Evolutionary conservation across 1,140 invertebrate species (phyloP), one percentile per base, ranked within the genome.

Genomic region (Bombus pascuorum): DNA sequence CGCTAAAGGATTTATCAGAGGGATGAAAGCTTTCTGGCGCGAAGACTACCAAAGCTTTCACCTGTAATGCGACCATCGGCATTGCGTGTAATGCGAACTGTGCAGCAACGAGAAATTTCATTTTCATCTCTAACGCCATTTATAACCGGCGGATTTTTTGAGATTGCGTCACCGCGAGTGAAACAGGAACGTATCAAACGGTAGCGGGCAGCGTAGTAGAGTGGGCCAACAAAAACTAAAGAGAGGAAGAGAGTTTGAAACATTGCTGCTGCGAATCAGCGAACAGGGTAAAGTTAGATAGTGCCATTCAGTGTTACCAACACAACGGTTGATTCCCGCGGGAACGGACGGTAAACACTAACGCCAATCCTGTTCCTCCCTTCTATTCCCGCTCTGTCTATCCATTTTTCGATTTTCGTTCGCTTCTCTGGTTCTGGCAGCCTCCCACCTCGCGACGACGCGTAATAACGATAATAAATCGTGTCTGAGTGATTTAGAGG

Each of bases 401-500:
- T 81, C 72, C 62, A n/a, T 86, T 53, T 76, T 73, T 68, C 86
- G 65, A 77, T 85, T 79, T 76, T 81, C 70, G 34, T 62, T 25
- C 83, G 81, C 65, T 79, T 72, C 76, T 86, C 85, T 59, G 44
- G 25, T 68, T 68, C 84, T 71, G 76, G 47, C 83, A 39, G 77
- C 25, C 70, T 74, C 84, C 78, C 78, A 73, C 75, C 81, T 34
- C 62, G 83, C 87, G 75, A 81, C 79, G 84, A 88, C 79, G 87
- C 85, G 87, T 78, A 88, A 88, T 88, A 88, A 88, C 84, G 79
- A 88, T 86, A 86, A 88, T 87, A 87, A 87, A 87, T 87, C 86
- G 86, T 71, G 42, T 32, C 71, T 53, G 85, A 88, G 85, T 88
- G 87, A 88, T 88, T 88, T 88, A 88, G 65, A 47, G 76, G 80